Base-by-base conservation (phyloP, 2,888 invertebrate genomes). In the Clanis bilineata region DNA sequence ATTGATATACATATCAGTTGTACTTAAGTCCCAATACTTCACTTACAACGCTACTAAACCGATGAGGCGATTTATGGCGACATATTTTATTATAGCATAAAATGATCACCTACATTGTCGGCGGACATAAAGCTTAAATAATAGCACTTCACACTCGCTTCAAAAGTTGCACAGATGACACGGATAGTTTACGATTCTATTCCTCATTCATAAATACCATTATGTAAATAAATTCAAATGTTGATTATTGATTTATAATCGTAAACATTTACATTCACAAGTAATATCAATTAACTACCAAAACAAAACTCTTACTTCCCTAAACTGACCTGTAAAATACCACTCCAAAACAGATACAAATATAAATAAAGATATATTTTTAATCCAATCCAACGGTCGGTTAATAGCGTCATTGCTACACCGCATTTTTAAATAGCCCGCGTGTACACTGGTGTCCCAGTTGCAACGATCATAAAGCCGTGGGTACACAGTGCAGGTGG, bases 401-500 rank as follows among this genome's bases (percentile, higher is more conserved):
- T 32, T 15, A 21, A 59, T 54, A 43, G 32, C 22, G 28, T 15
- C 28, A 43, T 57, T 41, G 23, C 32, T 21, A 6, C 21, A 56
- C 9, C 25, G 38, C 36, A 44, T 10, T 38, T 55, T 51, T 43
- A 56, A 47, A 57, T 62, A 51, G 39, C 12, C 15, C 55, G 22
- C 21, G 36, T 22, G 21, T 22, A 23, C 38, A 56, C 58, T 62
- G 51, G 44, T 61, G 58, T 57, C 43, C 38, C 36, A 43, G 55
- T 44, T 56, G 56, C 55, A 59, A 10, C 44, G 23, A 5, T 51
- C 21, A 45, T 25, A 45, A 45, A 23, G 39, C 44, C 9, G n/a
- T n/a, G 12, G 28, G 43, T 32, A 56, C n/a, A 41, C 9, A 39
- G 51, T 61, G 56, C 79, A 79, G 76, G 79, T 78, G 73, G 73